Conservation (phyloP, 2,797 vertebrate genomes). For the Propithecus deckenii region DNA sequence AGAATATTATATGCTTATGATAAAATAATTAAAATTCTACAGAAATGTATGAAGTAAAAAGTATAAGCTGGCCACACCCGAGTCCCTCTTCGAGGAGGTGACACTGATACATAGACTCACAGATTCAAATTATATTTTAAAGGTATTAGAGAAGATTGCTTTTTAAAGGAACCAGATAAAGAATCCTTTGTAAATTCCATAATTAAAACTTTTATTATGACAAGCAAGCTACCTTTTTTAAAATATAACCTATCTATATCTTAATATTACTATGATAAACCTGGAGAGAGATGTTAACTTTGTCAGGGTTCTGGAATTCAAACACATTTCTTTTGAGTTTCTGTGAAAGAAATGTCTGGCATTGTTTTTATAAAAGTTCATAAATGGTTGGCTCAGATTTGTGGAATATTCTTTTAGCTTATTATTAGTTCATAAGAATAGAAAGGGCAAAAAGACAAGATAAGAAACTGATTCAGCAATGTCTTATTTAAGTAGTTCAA, state of each 20-base stretch:
- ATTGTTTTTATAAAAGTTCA: not conserved
- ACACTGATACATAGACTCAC: not conserved
- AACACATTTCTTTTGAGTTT: not conserved
- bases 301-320: not conserved
- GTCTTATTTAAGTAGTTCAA: not conserved
- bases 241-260: not conserved
- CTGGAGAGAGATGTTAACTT: not conserved
- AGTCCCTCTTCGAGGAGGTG: not conserved
- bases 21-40: not conserved
- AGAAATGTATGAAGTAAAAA: not conserved
- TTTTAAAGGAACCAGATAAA: not conserved
- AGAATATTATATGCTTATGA: not conserved
- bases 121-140: not conserved
- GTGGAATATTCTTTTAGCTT: not conserved
- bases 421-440: not conserved
- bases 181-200: not conserved
- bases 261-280: slow-evolving; percentile 12
- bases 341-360: not conserved
- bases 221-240: not conserved
- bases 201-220: slow-evolving; percentile 28
- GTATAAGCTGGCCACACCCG: not conserved
- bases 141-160: not conserved
- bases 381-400: not conserved
- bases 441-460: not conserved
- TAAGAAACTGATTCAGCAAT: not conserved